A percentile compares a stretch with the other conserved stretches of the same genome.
phyloP scores from a whole-genome alignment of 2,113 vertebrate species.

The Anolis sagrei region DNA sequence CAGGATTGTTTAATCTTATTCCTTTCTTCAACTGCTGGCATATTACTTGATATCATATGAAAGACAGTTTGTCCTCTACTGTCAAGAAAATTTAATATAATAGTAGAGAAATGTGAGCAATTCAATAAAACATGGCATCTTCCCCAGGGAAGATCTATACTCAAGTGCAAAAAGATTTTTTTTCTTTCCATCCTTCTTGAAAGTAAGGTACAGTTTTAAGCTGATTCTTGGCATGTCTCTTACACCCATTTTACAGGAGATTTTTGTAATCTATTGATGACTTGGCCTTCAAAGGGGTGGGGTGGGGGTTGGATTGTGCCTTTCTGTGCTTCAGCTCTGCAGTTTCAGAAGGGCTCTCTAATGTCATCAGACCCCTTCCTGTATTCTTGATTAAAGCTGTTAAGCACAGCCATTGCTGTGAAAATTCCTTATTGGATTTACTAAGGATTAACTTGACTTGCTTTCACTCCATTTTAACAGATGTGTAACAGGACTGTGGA shows the following conservation, averaged over 20 bases:
- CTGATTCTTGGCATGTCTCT: neutral
- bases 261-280: neutral
- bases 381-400: neutral
- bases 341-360: neutral
- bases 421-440: neutral
- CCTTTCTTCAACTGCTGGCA: slow-evolving; percentile 60
- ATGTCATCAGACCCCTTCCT: neutral
- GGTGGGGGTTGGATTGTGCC: neutral
- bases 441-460: neutral
- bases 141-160: slow-evolving; percentile 22
- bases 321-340: neutral
- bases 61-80: slow-evolving; percentile 63
- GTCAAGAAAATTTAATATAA: slow-evolving; percentile 51
- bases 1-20: slow-evolving; percentile 57
- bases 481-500: neutral
- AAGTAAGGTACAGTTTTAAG: neutral
- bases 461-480: neutral
- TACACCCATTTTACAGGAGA: neutral
- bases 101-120: slow-evolving; percentile 63
- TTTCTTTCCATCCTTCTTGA: neutral
- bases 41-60: slow-evolving; percentile 55
- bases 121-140: slow-evolving; percentile 42
- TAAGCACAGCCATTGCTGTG: neutral
- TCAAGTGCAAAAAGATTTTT: neutral
- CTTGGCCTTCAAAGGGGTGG: no score